phyloP scores from a whole-genome alignment of 2,797 vertebrate genomes.

The Tinamus major region DNA sequence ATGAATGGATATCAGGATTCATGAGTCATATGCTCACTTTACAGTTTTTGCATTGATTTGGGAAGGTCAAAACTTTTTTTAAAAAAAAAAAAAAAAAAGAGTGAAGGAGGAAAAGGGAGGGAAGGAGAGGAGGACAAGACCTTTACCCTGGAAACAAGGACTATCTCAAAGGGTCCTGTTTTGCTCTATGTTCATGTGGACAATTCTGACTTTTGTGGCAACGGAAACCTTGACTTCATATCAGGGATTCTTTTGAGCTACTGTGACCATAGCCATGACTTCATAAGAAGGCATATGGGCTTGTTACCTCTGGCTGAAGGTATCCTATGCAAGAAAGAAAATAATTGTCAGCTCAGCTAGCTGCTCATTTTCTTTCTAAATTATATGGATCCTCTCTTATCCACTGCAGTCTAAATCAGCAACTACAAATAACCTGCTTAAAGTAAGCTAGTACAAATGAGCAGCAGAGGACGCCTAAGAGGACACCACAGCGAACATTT shows the following conservation, averaged over 20 bases:
- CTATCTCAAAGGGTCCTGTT: not conserved
- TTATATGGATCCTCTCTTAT: not conserved
- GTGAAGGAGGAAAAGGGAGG: no score
- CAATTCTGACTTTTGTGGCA: not conserved
- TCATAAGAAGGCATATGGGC: not conserved
- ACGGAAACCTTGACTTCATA: not conserved
- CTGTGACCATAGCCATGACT: not conserved
- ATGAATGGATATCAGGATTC: not conserved
- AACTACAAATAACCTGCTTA: not conserved
- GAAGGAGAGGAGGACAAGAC: not conserved
- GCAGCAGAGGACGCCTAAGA: not conserved
- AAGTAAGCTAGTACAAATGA: not conserved
- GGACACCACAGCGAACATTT: not conserved
- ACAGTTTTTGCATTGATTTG: not conserved
- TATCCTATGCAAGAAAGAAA: not conserved
- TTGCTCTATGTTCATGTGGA: not conserved
- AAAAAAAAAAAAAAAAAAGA: not conserved
- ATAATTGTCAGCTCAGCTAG: not conserved
- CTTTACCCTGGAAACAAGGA: not conserved
- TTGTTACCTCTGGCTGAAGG: not conserved
- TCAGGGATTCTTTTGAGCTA: conserved; percentile 2
- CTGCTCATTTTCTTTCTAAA: not conserved
- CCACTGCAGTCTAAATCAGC: not conserved
- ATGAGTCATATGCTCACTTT: not conserved
- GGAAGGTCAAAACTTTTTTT: not conserved